These are phyloP conservation scores for Phengaris arion DNA, from an alignment of 2,888 invertebrate genomes.

Conservation along the genomic window DNA sequence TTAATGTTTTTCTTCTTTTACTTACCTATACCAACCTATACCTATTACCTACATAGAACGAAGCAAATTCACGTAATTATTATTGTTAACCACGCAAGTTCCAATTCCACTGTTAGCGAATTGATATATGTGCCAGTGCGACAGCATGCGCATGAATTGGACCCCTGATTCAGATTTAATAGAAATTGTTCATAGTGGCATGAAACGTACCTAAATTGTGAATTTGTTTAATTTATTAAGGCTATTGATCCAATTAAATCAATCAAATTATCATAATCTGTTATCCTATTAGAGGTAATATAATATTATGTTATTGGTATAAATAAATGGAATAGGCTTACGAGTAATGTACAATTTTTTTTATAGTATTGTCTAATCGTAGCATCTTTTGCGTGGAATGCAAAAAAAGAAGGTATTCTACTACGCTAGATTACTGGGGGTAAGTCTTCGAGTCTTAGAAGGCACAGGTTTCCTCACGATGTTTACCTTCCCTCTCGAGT, in stretches of 20 bases:
- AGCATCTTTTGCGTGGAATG: neutral
- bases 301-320: neutral
- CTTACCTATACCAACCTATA: no score
- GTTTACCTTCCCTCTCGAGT: neutral
- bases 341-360: no score
- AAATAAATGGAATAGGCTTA: neutral
- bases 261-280: constrained; percentile 13
- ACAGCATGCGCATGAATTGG: no score
- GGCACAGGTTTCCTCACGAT: neutral
- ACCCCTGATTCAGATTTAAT: no score
- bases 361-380: neutral
- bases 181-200: no score
- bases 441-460: neutral
- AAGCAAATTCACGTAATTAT: no score
- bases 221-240: constrained; percentile 29
- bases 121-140: no score
- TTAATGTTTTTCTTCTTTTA: no score
- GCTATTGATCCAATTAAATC: neutral
- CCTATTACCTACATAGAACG: no score
- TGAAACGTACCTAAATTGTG: no score
- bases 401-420: neutral
- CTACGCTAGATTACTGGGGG: neutral
- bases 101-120: no score
- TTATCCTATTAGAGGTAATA: constrained; percentile 11
- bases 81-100: no score